A percentile compares a stretch with the other conserved stretches of the same genome.
Conservation (phyloP, 1,140 invertebrate genomes). For the Papilio machaon region DNA sequence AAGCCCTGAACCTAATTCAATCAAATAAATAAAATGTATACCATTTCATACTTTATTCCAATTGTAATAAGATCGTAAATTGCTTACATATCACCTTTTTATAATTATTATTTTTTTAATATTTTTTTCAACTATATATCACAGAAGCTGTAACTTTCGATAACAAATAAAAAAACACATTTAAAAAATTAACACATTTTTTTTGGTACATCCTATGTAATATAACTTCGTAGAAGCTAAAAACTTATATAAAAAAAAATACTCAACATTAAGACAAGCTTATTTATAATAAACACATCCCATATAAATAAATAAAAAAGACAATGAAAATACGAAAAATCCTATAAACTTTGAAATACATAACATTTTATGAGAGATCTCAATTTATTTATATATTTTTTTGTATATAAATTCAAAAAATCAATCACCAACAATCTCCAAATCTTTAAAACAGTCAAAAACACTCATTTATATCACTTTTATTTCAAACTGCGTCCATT, state of each 20-base stretch:
- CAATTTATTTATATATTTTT: too few species aligned
- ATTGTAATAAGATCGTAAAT: not conserved
- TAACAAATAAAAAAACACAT: not conserved
- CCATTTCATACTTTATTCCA: not conserved
- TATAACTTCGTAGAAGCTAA: not conserved
- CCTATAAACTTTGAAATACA: not conserved
- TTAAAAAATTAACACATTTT: not conserved
- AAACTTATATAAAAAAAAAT: constrained; percentile 1
- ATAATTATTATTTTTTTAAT: too few species aligned
- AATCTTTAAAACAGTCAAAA: not conserved
- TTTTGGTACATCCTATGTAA: not conserved
- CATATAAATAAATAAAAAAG: not conserved
- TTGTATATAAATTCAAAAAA: not conserved
- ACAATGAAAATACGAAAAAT: not conserved
- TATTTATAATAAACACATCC: not conserved
- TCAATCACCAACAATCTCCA: not conserved
- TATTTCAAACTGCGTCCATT: not conserved
- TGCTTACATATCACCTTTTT: not conserved
- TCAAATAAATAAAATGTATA: not conserved
- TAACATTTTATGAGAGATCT: not conserved
- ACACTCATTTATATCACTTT: not conserved
- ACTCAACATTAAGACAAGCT: not conserved
- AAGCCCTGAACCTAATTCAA: too few species aligned
- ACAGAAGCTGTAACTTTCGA: not conserved
- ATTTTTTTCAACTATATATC: not conserved